Evolutionary conservation across 2,888 invertebrate species (phyloP).

Genomic region (Pyrgus malvae): DNA sequence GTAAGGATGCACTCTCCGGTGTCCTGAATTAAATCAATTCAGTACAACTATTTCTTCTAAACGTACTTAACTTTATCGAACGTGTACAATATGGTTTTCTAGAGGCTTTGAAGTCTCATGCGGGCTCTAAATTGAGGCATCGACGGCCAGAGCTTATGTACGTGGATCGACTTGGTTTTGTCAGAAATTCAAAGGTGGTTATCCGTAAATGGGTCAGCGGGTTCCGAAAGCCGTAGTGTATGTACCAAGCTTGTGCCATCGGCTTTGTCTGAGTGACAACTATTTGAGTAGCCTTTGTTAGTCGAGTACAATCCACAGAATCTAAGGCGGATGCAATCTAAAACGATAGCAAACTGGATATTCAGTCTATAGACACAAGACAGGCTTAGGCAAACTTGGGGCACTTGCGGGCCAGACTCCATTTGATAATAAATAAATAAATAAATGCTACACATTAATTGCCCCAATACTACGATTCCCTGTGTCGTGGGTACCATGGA

Average conservation of each 20-base stretch:
- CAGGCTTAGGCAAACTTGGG: too few species aligned
- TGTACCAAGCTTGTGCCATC: constrained; percentile 42
- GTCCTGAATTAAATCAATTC: too few species aligned
- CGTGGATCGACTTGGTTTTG: constrained; percentile 73
- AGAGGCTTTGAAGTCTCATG: constrained; percentile 55
- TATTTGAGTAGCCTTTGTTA: constrained; percentile 46
- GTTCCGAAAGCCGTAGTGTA: constrained; percentile 56
- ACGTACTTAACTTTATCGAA: too few species aligned
- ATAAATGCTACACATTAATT: too few species aligned
- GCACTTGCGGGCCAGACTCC: too few species aligned
- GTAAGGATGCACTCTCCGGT: too few species aligned
- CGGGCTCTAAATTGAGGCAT: constrained; percentile 70
- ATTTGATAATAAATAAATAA: too few species aligned
- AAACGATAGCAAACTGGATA: constrained; percentile 25
- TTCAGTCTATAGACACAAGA: too few species aligned
- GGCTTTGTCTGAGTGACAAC: constrained; percentile 52
- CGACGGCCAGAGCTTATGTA: constrained; percentile 59
- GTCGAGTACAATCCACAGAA: constrained; percentile 2
- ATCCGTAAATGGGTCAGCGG: constrained; percentile 65
- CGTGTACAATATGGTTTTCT: too few species aligned
- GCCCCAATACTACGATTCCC: too few species aligned
- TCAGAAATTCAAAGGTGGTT: constrained; percentile 66
- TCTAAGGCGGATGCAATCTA: constrained; percentile 17
- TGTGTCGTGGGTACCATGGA: too few species aligned
- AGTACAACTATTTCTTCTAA: too few species aligned